These are phyloP conservation scores for Icerya purchasi DNA, from an alignment of 2,888 invertebrate species.

Conservation along the genomic window DNA sequence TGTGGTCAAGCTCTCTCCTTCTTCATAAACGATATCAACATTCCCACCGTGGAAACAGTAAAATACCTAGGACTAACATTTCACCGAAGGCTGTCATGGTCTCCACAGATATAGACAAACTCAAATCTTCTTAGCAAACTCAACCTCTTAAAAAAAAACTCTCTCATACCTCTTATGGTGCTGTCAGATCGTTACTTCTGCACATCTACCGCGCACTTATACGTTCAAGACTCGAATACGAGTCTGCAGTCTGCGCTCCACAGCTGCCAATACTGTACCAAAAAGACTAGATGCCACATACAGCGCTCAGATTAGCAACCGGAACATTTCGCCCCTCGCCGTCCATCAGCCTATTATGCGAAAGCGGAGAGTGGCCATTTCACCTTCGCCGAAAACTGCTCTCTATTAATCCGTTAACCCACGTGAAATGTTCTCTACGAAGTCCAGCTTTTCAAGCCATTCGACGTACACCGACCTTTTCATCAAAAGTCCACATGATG, in stretches of 20 bases:
- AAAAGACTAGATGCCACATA: too few relatives aligned
- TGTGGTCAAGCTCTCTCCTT: not conserved
- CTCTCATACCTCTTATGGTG: not conserved
- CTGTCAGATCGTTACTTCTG: not conserved
- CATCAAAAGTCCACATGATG: too few relatives aligned
- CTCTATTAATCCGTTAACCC: too few relatives aligned
- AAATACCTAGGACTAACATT: not conserved
- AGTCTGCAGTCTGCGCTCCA: not conserved
- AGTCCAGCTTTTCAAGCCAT: too few relatives aligned
- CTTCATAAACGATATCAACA: not conserved
- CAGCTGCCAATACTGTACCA: too few relatives aligned
- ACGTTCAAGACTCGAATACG: not conserved
- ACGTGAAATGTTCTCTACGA: too few relatives aligned
- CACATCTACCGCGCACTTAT: not conserved
- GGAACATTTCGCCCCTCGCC: too few relatives aligned
- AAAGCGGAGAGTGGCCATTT: too few relatives aligned
- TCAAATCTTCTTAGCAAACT: not conserved
- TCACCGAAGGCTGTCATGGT: not conserved
- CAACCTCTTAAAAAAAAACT: not conserved
- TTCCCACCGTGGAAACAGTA: not conserved
- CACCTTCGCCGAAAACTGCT: too few relatives aligned
- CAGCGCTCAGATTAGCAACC: too few relatives aligned
- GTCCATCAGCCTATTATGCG: too few relatives aligned
- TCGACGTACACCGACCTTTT: too few relatives aligned
- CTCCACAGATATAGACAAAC: not conserved